These are phyloP conservation scores for Odontophorus gujanensis DNA, from an alignment of 2,113 vertebrate genomes.

Conservation along the genomic window DNA sequence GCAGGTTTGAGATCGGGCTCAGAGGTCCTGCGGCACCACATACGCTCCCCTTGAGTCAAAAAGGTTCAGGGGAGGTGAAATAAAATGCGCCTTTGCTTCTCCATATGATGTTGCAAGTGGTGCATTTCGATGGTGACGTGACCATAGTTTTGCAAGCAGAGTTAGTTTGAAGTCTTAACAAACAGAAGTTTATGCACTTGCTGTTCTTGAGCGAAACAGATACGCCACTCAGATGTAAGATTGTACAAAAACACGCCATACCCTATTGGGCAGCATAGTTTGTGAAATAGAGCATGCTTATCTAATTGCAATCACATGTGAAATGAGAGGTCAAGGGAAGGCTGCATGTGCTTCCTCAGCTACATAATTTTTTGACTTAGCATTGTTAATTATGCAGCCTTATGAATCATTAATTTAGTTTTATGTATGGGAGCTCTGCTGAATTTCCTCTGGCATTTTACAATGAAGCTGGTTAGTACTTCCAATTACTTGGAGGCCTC, in stretches of 20 bases:
- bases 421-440: constrained; percentile 3
- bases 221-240: constrained; percentile 5
- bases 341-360: constrained; percentile 23
- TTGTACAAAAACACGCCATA: background rate
- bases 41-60: background rate
- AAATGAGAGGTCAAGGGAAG: background rate
- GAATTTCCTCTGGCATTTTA: constrained; percentile 24
- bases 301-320: constrained; percentile 26
- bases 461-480: background rate
- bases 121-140: background rate
- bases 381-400: constrained; percentile 20
- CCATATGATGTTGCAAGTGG: background rate
- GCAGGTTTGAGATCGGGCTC: background rate
- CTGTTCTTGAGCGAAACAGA: background rate
- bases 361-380: background rate
- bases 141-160: background rate
- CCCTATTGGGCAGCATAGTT: background rate
- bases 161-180: background rate
- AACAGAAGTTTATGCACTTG: background rate
- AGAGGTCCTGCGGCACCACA: background rate
- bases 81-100: accelerated
- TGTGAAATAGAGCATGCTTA: constrained; percentile 43
- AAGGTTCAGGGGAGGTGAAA: background rate
- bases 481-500: constrained; percentile 12
- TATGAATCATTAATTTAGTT: constrained; percentile 42